Base-by-base conservation (phyloP, 1,140 invertebrate genomes). In the Solenopsis fugax region DNA sequence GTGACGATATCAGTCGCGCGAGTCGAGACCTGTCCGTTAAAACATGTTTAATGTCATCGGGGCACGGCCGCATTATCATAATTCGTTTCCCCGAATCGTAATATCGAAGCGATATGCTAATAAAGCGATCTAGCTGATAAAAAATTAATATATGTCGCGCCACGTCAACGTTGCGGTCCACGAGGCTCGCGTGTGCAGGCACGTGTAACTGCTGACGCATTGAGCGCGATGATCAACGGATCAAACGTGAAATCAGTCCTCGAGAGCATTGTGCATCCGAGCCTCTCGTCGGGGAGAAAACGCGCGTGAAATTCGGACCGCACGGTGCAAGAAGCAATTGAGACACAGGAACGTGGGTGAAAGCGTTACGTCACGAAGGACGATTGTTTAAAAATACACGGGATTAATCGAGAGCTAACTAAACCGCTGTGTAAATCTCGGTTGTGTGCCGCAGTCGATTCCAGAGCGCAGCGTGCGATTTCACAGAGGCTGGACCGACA, bases 171-270 rank as follows among this genome's bases (percentile, higher is more conserved):
- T 81, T 81, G 50, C 64, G 64, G 64, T 77, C 29, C 41, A 21
- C 48, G 34, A 56, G 48, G 69, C 29, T 37, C 69, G 41, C 34
- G 34, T 13, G 60, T 21, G 62, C n/a, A 41, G 4, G 60, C 48
- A 24, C 37, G 64, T 29, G 81, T 72, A 52, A 62, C 10, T 56
- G 71, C 34, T 73, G 50, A 37, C 54, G 21, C 58, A 34, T 56
- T 60, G 21, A 48, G 13, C 45, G 5, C 45, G 9, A 18, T 34
- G 58, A 86, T 73, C 72, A 85, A 82, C 78, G 76, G 71, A 86
- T 85, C 64, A 62, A 82, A 87, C 64, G 89, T 87, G 85, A 89
- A 91, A 90, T 91, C 81, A 87, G 85, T 89, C 37, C n/a, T 41
- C 85, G 73, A n/a, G 37, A 21, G 54, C 24, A 60, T 72, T 41